Evolutionary conservation across 92 coral and sea anemone genomes (phyloP).

Genomic region (Desmophyllum pertusum): DNA sequence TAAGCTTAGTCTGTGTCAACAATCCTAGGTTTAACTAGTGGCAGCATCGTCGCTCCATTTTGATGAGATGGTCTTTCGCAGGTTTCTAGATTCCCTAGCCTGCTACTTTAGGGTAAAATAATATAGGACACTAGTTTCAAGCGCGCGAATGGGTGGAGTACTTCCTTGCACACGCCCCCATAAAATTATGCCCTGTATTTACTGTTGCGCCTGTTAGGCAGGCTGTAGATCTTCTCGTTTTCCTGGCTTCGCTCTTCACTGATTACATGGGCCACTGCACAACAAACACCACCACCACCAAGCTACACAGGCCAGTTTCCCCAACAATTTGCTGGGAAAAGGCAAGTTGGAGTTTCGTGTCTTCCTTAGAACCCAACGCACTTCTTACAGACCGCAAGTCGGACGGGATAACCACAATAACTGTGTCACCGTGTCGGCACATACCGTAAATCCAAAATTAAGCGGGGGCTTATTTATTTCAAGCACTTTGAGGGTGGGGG

Average conservation of each 20-base stretch:
- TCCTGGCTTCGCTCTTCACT: neutral
- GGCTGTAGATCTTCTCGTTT: neutral
- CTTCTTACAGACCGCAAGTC: neutral
- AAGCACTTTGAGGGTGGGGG: too few relatives aligned
- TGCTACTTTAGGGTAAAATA: too few relatives aligned
- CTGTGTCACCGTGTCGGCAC: too few relatives aligned
- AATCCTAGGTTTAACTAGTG: neutral
- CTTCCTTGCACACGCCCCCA: neutral
- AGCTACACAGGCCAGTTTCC: neutral
- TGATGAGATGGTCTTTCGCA: neutral
- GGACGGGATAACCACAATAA: too few relatives aligned
- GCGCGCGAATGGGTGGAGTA: neutral
- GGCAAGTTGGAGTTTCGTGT: neutral
- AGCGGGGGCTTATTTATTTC: too few relatives aligned
- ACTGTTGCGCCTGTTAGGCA: neutral
- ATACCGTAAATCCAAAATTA: too few relatives aligned
- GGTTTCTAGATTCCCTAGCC: neutral
- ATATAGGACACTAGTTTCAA: too few relatives aligned
- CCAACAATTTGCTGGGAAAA: neutral
- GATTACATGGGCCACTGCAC: neutral
- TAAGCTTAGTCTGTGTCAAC: neutral
- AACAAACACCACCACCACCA: neutral
- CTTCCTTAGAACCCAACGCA: neutral
- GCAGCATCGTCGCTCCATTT: neutral
- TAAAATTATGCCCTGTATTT: neutral